Evolutionary conservation across 2,888 invertebrate species (phyloP).

Genomic region (Apotomis capreana): DNA sequence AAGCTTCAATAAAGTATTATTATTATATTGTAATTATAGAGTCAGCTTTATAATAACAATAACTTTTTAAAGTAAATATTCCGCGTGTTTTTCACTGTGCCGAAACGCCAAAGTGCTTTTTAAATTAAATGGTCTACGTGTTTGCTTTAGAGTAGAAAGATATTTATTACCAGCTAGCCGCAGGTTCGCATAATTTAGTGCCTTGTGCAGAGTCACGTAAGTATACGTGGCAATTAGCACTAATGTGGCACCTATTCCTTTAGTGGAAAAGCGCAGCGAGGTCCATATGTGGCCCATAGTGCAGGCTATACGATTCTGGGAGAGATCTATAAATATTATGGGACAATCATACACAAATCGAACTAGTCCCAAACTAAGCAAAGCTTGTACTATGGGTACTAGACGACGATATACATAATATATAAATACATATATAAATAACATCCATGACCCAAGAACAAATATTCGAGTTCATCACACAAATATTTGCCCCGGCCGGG

Average conservation of each 20-base stretch:
- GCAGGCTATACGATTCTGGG: not conserved
- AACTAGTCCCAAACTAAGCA: no score
- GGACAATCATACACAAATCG: no score
- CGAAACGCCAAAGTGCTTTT: conserved; percentile 21
- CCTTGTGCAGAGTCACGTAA: conserved; percentile 28
- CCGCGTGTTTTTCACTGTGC: conserved; percentile 3
- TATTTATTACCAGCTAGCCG: conserved; percentile 40
- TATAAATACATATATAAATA: no score
- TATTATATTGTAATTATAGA: no score
- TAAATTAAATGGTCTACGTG: conserved; percentile 32
- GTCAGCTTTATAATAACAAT: not conserved
- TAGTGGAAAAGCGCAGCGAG: conserved; percentile 4
- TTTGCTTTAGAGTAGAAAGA: conserved; percentile 35
- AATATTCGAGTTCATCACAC: no score
- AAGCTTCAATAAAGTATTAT: no score
- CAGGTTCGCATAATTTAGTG: conserved; percentile 37
- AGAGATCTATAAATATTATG: not conserved
- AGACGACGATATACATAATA: no score
- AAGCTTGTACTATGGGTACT: no score
- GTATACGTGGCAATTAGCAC: conserved; percentile 37
- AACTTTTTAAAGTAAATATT: not conserved
- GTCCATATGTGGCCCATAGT: conserved; percentile 5
- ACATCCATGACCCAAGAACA: no score
- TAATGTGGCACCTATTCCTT: conserved; percentile 37
- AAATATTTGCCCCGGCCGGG: no score